Conservation (phyloP, 1,140 invertebrate genomes). For the Pantala flavescens region DNA sequence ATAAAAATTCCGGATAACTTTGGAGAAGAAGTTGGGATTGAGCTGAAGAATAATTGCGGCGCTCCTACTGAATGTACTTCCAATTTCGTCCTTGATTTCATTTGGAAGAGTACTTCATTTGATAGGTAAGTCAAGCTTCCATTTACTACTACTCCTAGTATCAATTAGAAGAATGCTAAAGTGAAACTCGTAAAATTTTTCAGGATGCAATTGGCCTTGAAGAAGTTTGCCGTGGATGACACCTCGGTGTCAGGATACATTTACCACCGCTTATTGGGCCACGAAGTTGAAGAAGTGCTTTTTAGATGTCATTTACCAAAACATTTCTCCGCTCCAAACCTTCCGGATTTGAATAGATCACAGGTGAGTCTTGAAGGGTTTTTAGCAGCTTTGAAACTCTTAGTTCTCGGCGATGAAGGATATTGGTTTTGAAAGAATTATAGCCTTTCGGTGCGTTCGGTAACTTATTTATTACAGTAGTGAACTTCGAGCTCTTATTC, state of each 20-base stretch:
- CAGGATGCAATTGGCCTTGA: conserved; percentile 91
- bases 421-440: not conserved
- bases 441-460: no score
- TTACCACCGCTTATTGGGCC: conserved; percentile 91
- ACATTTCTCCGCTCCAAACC: conserved; percentile 90
- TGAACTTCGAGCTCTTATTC: no score
- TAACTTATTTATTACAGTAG: no score
- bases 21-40: conserved; percentile 95
- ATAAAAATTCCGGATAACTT: conserved; percentile 99
- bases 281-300: conserved; percentile 92
- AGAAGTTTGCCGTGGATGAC: conserved; percentile 94
- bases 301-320: conserved; percentile 86
- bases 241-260: conserved; percentile 95
- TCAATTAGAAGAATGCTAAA: not conserved
- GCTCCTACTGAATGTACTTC: conserved; percentile 85
- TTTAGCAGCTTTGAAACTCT: not conserved
- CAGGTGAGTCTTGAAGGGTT: conserved; percentile 42
- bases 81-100: conserved; percentile 98
- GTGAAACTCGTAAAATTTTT: conserved; percentile 21
- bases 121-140: conserved; percentile 60
- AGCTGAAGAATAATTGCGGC: conserved; percentile 81
- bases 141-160: no score
- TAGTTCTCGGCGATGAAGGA: not conserved
- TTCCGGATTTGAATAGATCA: conserved; percentile 94
- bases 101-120: conserved; percentile 99